phyloP scores from a whole-genome alignment of 2,888 invertebrate genomes.

The Taenaris catops region DNA sequence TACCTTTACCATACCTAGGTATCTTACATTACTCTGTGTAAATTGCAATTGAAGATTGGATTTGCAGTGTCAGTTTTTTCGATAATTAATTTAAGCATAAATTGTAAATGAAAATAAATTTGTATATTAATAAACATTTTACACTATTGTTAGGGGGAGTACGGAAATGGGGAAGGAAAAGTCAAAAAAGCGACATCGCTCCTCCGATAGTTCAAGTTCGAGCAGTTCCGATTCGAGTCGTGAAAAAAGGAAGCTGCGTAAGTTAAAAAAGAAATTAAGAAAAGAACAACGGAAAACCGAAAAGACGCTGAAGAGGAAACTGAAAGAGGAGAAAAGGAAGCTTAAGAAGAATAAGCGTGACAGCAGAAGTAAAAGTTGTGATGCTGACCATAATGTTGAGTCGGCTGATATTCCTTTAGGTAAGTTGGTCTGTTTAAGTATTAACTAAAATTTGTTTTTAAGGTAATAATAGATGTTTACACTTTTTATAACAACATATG shows the following conservation, averaged over 20 bases:
- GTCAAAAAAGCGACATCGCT: slow-evolving; percentile 55
- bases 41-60: too few species aligned
- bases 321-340: slow-evolving; percentile 65
- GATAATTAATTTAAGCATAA: too few species aligned
- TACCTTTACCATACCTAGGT: too few species aligned
- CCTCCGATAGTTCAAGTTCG: slow-evolving; percentile 49
- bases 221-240: slow-evolving; percentile 66
- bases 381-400: slow-evolving; percentile 31
- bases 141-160: too few species aligned
- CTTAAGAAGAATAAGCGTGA: slow-evolving; percentile 44
- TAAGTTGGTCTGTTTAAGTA: too few species aligned
- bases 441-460: too few species aligned
- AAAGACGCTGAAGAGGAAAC: slow-evolving; percentile 72
- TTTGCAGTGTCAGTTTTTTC: too few species aligned
- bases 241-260: slow-evolving; percentile 72
- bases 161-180: slow-evolving; percentile 67
- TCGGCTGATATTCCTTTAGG: slow-evolving; percentile 69
- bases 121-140: too few species aligned
- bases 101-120: too few species aligned
- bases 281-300: slow-evolving; percentile 76
- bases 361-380: slow-evolving; percentile 40
- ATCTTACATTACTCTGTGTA: too few species aligned
- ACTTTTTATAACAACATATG: too few species aligned
- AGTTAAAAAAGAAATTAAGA: slow-evolving; percentile 76
- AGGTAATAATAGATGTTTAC: too few species aligned